phyloP scores from a whole-genome alignment of 2,888 invertebrate species.

The Campoplex capitator region DNA sequence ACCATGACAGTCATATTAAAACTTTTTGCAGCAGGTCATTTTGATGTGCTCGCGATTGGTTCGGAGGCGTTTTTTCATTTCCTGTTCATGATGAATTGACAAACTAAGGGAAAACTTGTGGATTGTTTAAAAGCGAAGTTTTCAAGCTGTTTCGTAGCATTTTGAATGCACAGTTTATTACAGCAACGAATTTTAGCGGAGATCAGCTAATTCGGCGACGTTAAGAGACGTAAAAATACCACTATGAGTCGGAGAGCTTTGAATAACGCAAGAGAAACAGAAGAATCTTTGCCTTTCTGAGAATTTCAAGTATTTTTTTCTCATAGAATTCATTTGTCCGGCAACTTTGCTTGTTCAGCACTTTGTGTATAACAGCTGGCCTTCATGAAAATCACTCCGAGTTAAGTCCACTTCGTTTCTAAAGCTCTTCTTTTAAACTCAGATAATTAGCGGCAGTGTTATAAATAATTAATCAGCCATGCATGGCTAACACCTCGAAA shows the following conservation, averaged over 20 bases:
- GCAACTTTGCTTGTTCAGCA: background rate
- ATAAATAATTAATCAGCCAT: conserved; percentile 1
- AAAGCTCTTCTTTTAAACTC: background rate
- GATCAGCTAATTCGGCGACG: background rate
- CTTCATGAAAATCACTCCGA: background rate
- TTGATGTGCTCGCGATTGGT: background rate
- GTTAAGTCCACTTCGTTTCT: background rate
- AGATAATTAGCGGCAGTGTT: background rate
- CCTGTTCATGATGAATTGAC: background rate
- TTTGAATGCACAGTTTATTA: background rate
- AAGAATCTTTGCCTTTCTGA: background rate
- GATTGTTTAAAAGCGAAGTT: background rate
- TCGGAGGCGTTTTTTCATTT: too few species aligned
- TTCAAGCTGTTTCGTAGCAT: background rate
- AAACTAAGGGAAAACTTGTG: background rate
- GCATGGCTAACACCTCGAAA: background rate
- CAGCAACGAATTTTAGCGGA: background rate
- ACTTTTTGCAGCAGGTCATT: background rate
- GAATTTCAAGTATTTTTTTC: background rate
- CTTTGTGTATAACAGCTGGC: background rate
- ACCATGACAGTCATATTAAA: background rate
- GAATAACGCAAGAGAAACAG: background rate
- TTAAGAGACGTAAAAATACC: background rate
- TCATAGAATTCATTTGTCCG: background rate
- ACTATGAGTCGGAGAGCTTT: background rate